Conservation (phyloP, 92 coral and sea anemone genomes). For the Parazoanthus darwini region DNA sequence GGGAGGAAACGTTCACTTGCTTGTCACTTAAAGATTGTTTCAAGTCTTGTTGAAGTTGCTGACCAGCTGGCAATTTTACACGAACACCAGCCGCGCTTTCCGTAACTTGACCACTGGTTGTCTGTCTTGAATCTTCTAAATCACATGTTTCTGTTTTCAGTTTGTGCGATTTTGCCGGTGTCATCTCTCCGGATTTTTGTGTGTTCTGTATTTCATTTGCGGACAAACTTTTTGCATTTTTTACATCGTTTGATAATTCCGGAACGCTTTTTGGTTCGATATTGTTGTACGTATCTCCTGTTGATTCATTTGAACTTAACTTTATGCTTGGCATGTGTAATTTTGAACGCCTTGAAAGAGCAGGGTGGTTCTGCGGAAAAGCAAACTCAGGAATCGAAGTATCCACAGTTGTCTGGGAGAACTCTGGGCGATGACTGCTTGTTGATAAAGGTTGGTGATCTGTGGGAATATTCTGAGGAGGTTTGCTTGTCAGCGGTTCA, state of each 20-base stretch:
- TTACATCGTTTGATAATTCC: background rate
- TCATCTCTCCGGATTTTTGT: background rate
- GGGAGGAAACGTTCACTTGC: too few species aligned
- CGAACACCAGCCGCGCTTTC: background rate
- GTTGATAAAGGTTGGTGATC: background rate
- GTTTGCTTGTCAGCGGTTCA: background rate
- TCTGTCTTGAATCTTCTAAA: background rate
- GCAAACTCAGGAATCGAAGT: background rate
- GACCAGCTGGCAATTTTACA: background rate
- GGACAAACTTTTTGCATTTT: background rate
- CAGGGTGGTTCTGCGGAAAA: background rate
- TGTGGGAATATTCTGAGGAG: background rate
- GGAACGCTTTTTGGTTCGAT: background rate
- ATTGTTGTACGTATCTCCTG: background rate
- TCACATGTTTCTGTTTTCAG: background rate
- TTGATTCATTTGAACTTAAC: background rate
- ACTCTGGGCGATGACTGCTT: background rate
- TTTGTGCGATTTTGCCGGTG: background rate
- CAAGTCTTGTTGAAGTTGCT: background rate
- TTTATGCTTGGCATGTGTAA: background rate
- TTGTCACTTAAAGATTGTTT: background rate
- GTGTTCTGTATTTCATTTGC: background rate
- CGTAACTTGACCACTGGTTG: background rate
- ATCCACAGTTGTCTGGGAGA: background rate
- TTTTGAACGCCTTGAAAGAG: background rate